Evolutionary conservation across 2,888 invertebrate genomes (phyloP).

Genomic region (Nematopogon swammerdamellus): DNA sequence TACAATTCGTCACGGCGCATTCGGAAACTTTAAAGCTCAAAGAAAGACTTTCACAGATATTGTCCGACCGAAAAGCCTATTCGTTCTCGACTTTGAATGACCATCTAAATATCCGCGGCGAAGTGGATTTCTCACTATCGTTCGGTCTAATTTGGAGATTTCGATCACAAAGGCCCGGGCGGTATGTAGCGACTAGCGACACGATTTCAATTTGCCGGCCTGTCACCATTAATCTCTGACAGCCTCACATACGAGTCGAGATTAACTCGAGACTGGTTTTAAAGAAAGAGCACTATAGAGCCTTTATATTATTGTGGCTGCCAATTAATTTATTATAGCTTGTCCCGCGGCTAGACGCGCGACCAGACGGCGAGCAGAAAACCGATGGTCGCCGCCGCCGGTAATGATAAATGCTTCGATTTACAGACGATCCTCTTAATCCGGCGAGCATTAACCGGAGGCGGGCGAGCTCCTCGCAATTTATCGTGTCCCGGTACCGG

Average conservation of each 20-base stretch:
- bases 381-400: neutral
- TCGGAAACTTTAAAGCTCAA: no score
- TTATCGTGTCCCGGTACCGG: conserved; percentile 20
- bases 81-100: no score
- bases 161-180: neutral
- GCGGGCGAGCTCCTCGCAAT: conserved; percentile 27
- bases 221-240: neutral
- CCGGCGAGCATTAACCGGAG: conserved; percentile 31
- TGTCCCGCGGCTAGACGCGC: neutral
- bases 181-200: neutral
- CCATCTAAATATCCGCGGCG: no score
- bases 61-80: no score
- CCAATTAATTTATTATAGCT: neutral
- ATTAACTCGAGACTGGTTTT: neutral
- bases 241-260: neutral
- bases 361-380: neutral
- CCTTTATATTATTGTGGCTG: neutral
- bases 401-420: neutral
- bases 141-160: neutral
- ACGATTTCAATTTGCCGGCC: neutral
- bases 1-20: no score
- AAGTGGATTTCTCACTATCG: no score
- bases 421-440: conserved; percentile 24
- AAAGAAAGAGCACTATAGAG: neutral
- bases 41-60: no score